A percentile compares a stretch with the other conserved stretches of the same genome.
Evolutionary conservation across 2,113 vertebrate genomes (phyloP).

Genomic region (Lycocorax pyrrhopterus): DNA sequence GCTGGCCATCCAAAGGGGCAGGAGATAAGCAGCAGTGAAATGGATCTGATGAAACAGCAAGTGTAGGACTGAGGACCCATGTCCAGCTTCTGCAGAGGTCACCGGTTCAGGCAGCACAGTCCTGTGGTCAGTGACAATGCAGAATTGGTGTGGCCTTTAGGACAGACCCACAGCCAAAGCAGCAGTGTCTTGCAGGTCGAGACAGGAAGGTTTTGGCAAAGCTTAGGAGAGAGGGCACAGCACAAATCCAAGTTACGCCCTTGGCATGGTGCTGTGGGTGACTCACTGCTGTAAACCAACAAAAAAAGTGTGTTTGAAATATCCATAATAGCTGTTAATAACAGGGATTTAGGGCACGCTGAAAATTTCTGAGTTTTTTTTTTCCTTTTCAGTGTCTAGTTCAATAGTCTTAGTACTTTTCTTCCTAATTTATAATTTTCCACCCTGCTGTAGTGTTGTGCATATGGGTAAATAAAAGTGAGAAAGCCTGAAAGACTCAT

Average conservation of each 20-base stretch:
- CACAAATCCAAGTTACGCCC: not conserved
- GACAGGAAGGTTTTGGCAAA: not conserved
- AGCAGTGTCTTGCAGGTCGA: not conserved
- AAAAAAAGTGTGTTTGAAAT: not conserved
- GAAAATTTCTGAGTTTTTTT: not conserved
- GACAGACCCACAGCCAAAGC: not conserved
- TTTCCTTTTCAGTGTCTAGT: not conserved
- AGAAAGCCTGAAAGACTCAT: slow-evolving; percentile 10
- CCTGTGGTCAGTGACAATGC: accelerated
- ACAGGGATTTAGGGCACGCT: not conserved
- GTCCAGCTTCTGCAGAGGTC: not conserved
- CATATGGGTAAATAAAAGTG: slow-evolving; percentile 21
- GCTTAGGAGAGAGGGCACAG: not conserved
- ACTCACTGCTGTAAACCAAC: slow-evolving; percentile 10
- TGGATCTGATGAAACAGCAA: not conserved
- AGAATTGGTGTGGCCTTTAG: not conserved
- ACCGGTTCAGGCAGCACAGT: not conserved
- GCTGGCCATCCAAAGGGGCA: not conserved
- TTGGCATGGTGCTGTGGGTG: not conserved
- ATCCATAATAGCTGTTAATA: not conserved
- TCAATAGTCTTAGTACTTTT: not conserved
- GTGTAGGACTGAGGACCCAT: not conserved
- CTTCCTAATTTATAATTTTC: not conserved
- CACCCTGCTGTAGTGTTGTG: not conserved
- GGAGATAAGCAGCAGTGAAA: not conserved